A percentile compares a stretch with the other conserved stretches of the same genome.
Evolutionary conservation across 2,797 vertebrate species (phyloP).

Genomic region (Cottoperca gobio): DNA sequence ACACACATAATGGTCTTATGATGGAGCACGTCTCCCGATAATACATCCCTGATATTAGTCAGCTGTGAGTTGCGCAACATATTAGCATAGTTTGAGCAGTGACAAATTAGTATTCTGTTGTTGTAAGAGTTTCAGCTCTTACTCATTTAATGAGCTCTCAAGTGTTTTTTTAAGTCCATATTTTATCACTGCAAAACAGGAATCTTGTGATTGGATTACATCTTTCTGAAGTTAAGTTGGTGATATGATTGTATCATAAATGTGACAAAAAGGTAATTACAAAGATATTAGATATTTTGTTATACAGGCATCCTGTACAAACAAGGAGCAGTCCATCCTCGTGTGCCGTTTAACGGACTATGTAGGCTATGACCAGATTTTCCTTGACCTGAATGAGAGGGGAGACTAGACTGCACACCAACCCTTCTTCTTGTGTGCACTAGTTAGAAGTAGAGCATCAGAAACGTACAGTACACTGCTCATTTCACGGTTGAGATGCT

Average conservation of each 20-base stretch:
- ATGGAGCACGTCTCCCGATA: constrained; percentile 33
- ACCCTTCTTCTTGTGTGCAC: constrained; percentile 37
- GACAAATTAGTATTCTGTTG: constrained; percentile 40
- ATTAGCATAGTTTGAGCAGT: constrained; percentile 55
- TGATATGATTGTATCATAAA: constrained; percentile 17
- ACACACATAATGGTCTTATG: constrained; percentile 43
- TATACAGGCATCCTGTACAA: neutral
- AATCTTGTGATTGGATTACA: constrained; percentile 17
- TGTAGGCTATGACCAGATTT: constrained; percentile 40
- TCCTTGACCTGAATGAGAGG: constrained; percentile 59
- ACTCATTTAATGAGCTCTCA: constrained; percentile 14
- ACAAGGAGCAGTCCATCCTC: neutral
- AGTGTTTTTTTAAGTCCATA: constrained; percentile 5
- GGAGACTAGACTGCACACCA: constrained; percentile 26
- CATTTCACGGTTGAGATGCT: constrained; percentile 65
- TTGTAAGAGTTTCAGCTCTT: neutral
- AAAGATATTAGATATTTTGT: neutral
- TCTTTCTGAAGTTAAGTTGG: neutral
- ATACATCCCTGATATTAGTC: constrained; percentile 51
- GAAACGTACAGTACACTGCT: constrained; percentile 51
- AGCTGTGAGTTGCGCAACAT: constrained; percentile 44
- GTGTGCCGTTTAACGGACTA: constrained; percentile 16
- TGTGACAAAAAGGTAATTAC: neutral
- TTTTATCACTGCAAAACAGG: constrained; percentile 19
- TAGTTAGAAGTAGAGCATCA: constrained; percentile 57